Evolutionary conservation across 2,113 vertebrate species (phyloP).

Genomic region (Collichthys lucidus): DNA sequence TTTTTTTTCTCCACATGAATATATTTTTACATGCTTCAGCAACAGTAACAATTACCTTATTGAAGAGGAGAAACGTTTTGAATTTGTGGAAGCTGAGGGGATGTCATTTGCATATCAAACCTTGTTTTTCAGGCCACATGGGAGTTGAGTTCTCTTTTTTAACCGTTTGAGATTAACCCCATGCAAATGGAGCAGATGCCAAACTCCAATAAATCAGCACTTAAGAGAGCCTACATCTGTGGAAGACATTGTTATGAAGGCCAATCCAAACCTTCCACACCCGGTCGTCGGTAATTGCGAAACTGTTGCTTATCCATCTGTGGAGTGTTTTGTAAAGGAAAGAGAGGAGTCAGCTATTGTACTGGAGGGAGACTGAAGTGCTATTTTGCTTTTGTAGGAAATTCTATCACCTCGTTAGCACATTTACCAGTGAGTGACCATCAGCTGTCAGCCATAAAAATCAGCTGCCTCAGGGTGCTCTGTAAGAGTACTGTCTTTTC

Average conservation of each 20-base stretch:
- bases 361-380: conserved; percentile 40
- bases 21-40: conserved; percentile 72
- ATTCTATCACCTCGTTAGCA: conserved; percentile 72
- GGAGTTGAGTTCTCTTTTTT: conserved; percentile 74
- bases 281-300: conserved; percentile 67
- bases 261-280: conserved; percentile 64
- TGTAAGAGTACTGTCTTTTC: conserved; percentile 33
- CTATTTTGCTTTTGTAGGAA: conserved; percentile 62
- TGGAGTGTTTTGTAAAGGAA: conserved; percentile 68
- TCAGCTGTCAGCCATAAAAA: conserved; percentile 64
- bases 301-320: conserved; percentile 77
- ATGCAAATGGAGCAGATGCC: conserved; percentile 83
- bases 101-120: conserved; percentile 79
- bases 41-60: conserved; percentile 68
- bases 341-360: conserved; percentile 54
- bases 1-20: conserved; percentile 45
- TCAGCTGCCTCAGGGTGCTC: conserved; percentile 34
- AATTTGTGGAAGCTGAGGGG: conserved; percentile 60
- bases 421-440: conserved; percentile 66
- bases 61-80: conserved; percentile 61
- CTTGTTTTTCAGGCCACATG: conserved; percentile 69
- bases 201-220: conserved; percentile 79
- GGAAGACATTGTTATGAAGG: conserved; percentile 68
- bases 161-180: conserved; percentile 78
- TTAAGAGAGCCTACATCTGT: conserved; percentile 75